Percentiles rank a stretch among this genome's conserved stretches.
Conservation (phyloP, 2,888 invertebrate genomes). For the Leistus spinibarbis region DNA sequence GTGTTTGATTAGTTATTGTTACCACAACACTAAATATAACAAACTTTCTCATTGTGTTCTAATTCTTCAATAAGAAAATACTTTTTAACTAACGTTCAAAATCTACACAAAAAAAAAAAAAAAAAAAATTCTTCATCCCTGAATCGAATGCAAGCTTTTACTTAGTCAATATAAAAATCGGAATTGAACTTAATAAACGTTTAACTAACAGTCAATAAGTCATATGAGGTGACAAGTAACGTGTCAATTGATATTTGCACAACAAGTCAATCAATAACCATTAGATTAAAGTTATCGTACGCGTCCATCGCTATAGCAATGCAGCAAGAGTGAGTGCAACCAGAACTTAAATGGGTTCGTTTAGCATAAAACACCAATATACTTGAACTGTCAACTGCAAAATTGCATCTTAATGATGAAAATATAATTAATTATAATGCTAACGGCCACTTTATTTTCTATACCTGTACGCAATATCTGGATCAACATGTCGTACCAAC, state of each 20-base stretch:
- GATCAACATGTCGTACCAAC: not conserved
- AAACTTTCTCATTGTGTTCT: not conserved
- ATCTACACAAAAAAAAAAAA: no score
- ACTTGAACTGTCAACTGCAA: constrained; percentile 31
- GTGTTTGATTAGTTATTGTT: not conserved
- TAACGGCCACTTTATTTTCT: not conserved
- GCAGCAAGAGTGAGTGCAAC: not conserved
- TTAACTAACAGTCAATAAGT: not conserved
- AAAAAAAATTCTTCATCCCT: no score
- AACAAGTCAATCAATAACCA: constrained; percentile 33
- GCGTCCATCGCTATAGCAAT: constrained; percentile 3
- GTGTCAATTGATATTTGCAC: constrained; percentile 17
- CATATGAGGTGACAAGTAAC: not conserved
- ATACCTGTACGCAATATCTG: constrained; percentile 4
- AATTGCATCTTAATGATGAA: constrained; percentile 37
- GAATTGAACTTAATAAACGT: not conserved
- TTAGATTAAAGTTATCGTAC: constrained; percentile 16
- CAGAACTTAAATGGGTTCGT: constrained; percentile 14
- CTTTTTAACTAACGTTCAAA: no score
- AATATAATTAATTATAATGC: constrained; percentile 29
- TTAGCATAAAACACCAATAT: constrained; percentile 31
- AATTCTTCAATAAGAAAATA: not conserved
- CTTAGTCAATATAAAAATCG: not conserved
- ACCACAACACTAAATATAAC: not conserved
- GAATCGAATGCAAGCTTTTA: no score